phyloP scores from a whole-genome alignment of 2,113 vertebrate species.

The Bostrychus sinensis region DNA sequence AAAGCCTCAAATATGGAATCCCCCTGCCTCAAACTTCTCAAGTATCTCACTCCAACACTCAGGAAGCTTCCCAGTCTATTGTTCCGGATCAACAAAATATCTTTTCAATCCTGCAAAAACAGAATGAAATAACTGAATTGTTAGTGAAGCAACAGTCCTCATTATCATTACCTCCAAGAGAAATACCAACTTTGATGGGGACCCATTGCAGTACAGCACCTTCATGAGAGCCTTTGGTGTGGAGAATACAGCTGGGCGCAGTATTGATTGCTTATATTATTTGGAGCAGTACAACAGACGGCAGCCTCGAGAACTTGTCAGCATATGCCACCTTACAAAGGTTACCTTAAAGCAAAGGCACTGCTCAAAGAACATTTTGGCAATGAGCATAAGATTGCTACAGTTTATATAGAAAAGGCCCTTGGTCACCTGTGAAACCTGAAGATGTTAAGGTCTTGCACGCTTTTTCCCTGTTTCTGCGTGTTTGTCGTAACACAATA shows the following conservation, averaged over 20 bases:
- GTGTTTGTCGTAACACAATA: neutral
- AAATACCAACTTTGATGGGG: neutral
- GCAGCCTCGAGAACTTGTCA: neutral
- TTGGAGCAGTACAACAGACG: neutral
- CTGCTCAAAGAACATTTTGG: neutral
- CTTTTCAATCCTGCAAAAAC: neutral
- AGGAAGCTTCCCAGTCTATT: too few species aligned
- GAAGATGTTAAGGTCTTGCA: neutral
- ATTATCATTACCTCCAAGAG: neutral
- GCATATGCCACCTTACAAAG: neutral
- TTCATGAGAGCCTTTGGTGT: constrained; percentile 15
- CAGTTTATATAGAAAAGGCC: neutral
- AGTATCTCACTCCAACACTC: too few species aligned
- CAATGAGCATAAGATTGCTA: neutral
- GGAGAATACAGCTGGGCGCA: neutral
- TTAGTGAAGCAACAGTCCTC: neutral
- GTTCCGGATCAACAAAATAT: neutral
- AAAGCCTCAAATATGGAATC: neutral
- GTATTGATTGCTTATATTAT: neutral
- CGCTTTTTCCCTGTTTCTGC: neutral
- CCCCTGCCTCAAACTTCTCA: neutral
- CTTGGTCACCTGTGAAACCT: neutral
- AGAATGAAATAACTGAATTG: constrained; percentile 6
- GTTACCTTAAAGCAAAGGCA: neutral
- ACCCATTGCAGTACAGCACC: constrained; percentile 3